These are phyloP conservation scores for Drosophila serrata DNA, from an alignment of 1,140 invertebrate species.

Conservation along the genomic window DNA sequence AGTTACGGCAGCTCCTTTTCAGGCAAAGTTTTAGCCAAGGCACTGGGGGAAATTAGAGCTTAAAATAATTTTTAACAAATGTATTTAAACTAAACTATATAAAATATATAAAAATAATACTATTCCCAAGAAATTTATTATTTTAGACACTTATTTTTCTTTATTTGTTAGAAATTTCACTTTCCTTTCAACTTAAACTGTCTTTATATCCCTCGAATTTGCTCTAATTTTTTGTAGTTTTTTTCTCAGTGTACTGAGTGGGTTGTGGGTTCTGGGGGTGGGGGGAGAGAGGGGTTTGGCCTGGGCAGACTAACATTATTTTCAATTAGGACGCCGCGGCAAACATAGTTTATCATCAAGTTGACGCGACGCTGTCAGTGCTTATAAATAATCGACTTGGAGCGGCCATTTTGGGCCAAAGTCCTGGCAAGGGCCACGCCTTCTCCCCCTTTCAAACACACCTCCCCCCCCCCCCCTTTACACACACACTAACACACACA, in stretches of 20 bases:
- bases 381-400: conserved; percentile 81
- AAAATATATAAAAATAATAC: neutral
- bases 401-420: conserved; percentile 75
- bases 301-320: conserved; percentile 67
- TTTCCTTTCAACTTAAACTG: neutral
- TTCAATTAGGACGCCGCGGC: conserved; percentile 80
- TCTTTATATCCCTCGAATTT: fast-evolving
- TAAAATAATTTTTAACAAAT: neutral
- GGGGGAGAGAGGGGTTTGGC: neutral
- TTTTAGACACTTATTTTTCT: neutral
- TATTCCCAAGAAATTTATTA: neutral
- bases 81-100: no score
- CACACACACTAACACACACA: conserved; percentile 43
- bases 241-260: neutral
- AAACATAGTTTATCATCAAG: conserved; percentile 84
- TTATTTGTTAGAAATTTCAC: fast-evolving
- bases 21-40: conserved; percentile 1
- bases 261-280: neutral
- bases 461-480: neutral
- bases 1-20: conserved; percentile 24
- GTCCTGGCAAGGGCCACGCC: conserved; percentile 26
- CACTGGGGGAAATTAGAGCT: neutral
- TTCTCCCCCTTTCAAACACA: neutral
- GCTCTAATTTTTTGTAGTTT: neutral
- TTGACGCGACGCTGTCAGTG: conserved; percentile 81